Base-by-base conservation (phyloP, 2,888 invertebrate species). In the Sepioteuthis lessoniana region DNA sequence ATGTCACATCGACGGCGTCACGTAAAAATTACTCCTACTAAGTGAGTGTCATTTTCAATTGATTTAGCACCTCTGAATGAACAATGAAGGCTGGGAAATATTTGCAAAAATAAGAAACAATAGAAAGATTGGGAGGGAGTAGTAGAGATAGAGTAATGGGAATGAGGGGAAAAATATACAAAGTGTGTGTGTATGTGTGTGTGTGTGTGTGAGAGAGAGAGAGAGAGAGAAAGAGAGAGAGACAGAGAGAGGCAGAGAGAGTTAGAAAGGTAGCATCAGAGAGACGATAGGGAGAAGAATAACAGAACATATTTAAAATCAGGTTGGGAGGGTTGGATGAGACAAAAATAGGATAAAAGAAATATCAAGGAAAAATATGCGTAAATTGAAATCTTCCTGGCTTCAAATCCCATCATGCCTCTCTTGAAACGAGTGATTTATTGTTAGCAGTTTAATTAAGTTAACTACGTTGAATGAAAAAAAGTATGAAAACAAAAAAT, bases 11-110 rank as follows among this genome's bases (percentile, higher is more conserved):
- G 21, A 55, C 25, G 55, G 55, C 7, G 25, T 25, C 25, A 55
- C 55, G 55, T 55, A 55, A 55, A 25, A 55, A 55, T 76, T n/a
- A 13, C 13, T 76, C 76, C n/a, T 10, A 35, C 76, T 76, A 76
- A 76, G 16, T 76, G n/a, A n/a, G n/a, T 76, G n/a, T 76, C 76
- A 76, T 76, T 76, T 76, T 76, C 76, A 76, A 76, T 76, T 76
- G 76, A 76, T 76, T 76, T 76, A 76, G n/a, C 76, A 76, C 76
- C 76, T 76, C n/a, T 13, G n/a, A n/a, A 76, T 19, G 35, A 13
- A 76, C 76, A 76, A n/a, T 25, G 31, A 13, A 76, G 13, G 21
- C 13, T n/a, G 13, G n/a, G n/a, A 4, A 76, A 35, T 76, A n/a
- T 19, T 4, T 76, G 3, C n/a, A 0, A n/a, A 76, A 35, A 35